Evolutionary conservation across 2,888 invertebrate species (phyloP).

Genomic region (Neocrepidodera transversa): DNA sequence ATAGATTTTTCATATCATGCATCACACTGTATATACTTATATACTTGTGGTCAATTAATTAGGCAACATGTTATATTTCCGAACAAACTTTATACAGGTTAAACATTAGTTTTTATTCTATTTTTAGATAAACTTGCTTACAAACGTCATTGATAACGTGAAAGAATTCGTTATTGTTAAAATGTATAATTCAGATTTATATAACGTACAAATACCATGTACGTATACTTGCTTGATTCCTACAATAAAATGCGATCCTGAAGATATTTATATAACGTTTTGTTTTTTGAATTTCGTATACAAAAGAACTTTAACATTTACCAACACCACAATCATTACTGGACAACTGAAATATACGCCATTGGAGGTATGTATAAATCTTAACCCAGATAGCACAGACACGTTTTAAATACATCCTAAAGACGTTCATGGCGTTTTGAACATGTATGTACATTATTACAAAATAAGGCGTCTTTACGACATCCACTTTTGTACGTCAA

Average conservation of each 20-base stretch:
- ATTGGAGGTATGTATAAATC: slow-evolving; percentile 34
- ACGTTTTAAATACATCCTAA: no score
- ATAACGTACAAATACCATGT: slow-evolving; percentile 64
- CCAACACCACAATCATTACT: slow-evolving; percentile 61
- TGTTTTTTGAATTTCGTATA: slow-evolving; percentile 69
- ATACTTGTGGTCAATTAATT: no score
- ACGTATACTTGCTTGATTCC: slow-evolving; percentile 64
- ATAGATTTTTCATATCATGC: no score
- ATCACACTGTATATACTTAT: no score
- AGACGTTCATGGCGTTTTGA: no score
- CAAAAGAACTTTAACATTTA: slow-evolving; percentile 60
- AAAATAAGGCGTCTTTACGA: no score
- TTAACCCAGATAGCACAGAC: no score
- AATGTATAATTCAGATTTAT: slow-evolving; percentile 66
- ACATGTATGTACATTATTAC: no score
- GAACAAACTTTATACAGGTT: no score
- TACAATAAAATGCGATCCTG: slow-evolving; percentile 60
- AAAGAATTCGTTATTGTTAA: slow-evolving; percentile 63
- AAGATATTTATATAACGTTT: slow-evolving; percentile 64
- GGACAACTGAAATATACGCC: slow-evolving; percentile 58
- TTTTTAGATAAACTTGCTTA: slow-evolving; percentile 65
- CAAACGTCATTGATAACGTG: slow-evolving; percentile 63
- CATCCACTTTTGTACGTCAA: no score
- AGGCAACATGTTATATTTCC: no score
- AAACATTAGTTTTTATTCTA: no score